A percentile compares a stretch with the other conserved stretches of the same genome.
These are phyloP conservation scores for Oophaga sylvatica DNA, from an alignment of 2,797 vertebrate genomes.

Conservation along the genomic window DNA sequence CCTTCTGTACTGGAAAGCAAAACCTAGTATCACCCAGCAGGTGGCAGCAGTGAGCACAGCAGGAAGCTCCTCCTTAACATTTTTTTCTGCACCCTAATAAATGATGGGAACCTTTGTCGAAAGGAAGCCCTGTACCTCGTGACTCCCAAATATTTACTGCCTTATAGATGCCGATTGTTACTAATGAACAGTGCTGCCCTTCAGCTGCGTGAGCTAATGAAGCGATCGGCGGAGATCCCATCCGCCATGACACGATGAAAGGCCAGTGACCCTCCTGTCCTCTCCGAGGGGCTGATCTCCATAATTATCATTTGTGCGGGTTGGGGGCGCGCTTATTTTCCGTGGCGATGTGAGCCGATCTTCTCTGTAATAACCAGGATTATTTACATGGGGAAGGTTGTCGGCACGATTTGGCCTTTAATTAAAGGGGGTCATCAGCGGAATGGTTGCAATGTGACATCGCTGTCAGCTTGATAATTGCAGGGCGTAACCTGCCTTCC, in stretches of 20 bases:
- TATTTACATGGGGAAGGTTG: conserved; percentile 4
- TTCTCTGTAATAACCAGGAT: not conserved
- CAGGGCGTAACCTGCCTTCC: conserved; percentile 3
- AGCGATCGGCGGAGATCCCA: not conserved
- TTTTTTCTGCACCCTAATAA: too few species aligned
- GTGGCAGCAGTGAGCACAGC: not conserved
- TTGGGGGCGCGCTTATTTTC: not conserved
- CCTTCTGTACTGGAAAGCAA: too few species aligned
- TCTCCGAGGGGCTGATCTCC: conserved; percentile 5
- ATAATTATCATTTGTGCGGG: conserved; percentile 33
- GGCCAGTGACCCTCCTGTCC: too few species aligned
- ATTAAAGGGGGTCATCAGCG: conserved; percentile 33
- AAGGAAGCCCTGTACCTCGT: too few species aligned
- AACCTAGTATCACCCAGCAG: not conserved
- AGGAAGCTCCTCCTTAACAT: too few species aligned
- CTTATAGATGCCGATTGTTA: not conserved
- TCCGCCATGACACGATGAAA: not conserved
- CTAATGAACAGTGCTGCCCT: not conserved
- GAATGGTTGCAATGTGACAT: not conserved
- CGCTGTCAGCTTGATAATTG: conserved; percentile 50
- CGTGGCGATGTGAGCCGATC: not conserved
- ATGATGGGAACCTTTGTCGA: too few species aligned
- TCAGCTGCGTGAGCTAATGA: not conserved
- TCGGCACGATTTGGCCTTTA: conserved; percentile 29
- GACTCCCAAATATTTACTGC: too few species aligned